Evolutionary conservation across 2,888 invertebrate genomes (phyloP), one percentile per base, ranked within the genome.

Genomic region (Celastrina argiolus): DNA sequence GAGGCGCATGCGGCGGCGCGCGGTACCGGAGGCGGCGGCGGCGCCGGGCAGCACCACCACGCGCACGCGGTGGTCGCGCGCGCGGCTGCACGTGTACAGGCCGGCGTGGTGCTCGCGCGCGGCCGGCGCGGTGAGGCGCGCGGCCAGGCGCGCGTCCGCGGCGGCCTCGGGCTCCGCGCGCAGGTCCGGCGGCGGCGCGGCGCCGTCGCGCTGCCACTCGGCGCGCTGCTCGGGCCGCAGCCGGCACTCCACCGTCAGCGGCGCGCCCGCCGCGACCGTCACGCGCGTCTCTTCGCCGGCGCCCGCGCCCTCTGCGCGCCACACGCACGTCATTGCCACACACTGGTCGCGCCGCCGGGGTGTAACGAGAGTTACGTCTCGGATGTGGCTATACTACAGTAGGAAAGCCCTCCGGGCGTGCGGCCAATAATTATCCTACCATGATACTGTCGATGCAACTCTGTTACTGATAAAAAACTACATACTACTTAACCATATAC

Each of bases 201-300:
- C 75, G 67, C 82, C 85, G 75, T 81, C 79, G 72, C 78, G 78
- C 70, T 69, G 74, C 75, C 74, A 74, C 69, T 72, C 71, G 36
- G 70, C 71, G 67, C 68, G 73, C 72, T 74, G 75, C 72, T 74
- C 82, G 68, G 79, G 73, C 66, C 85, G 82, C 82, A 87, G 80
- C 73, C 79, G 74, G 74, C 87, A 87, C 84, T 83, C 84, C 79
- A 87, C 82, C 51, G 76, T 74, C 63, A 87, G 83, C 78, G 85
- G 85, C 74, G 79, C 81, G 74, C 87, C 87, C 76, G 74, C 80
- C 70, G 70, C 73, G 80, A 83, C 86, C 76, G 74, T 69, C 79
- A 83, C 75, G 71, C 69, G 69, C 70, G 69, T 66, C 75, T 77
- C 81, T 74, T 68, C 73, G 68, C 64, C 77, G 67, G 28, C 63